Conservation (phyloP, 2,113 vertebrate species). For the Lepidiolamprologus cunningtoni region DNA sequence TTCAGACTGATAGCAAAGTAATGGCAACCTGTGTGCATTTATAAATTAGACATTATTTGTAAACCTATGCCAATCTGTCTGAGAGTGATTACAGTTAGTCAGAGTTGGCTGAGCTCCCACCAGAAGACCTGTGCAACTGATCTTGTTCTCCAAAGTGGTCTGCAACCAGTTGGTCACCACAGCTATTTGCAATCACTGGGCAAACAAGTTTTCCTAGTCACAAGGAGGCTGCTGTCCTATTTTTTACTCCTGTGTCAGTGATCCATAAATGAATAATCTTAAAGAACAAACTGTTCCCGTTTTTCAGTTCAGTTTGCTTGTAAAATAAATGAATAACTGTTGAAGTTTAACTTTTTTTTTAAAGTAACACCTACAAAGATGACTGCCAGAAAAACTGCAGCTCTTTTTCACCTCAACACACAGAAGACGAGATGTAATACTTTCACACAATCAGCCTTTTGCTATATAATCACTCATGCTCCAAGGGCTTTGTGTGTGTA, state of each 20-base stretch:
- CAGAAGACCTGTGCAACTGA: background rate
- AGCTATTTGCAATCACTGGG: background rate
- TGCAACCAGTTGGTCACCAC: background rate
- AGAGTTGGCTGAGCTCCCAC: background rate
- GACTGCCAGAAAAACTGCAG: background rate
- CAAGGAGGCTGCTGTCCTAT: background rate
- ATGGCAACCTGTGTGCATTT: background rate
- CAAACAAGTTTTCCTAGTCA: background rate
- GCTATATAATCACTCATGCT: background rate
- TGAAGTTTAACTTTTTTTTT: background rate
- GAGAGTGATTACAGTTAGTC: background rate
- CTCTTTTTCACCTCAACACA: background rate
- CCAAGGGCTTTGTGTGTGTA: background rate
- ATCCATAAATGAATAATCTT: background rate
- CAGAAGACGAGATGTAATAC: background rate
- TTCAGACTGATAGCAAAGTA: background rate
- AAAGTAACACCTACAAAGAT: background rate
- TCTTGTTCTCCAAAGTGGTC: accelerated
- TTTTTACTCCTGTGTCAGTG: background rate
- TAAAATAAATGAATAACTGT: background rate
- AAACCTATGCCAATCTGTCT: background rate
- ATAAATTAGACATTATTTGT: background rate
- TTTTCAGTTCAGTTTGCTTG: background rate
- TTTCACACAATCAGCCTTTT: background rate
- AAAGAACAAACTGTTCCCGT: background rate